Evolutionary conservation across 2,797 vertebrate species (phyloP).

Genomic region (Cryptoblepharus egeriae): DNA sequence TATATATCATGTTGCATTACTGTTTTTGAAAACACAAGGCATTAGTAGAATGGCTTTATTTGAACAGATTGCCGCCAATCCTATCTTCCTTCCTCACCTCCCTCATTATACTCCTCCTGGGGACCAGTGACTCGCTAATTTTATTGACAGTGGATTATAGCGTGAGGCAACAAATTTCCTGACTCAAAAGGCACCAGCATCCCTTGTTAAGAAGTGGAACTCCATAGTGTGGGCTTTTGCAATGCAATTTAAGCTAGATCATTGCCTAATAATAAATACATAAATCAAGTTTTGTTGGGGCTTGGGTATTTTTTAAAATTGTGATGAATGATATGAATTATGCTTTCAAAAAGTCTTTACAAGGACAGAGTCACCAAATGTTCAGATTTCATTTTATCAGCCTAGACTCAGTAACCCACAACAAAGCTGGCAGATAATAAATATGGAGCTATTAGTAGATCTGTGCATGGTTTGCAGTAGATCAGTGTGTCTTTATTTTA

Average conservation of each 20-base stretch:
- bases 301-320: background rate
- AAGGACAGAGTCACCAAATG: background rate
- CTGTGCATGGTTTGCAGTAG: too few species aligned
- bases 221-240: constrained; percentile 19
- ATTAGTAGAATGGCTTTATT: constrained; percentile 58
- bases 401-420: background rate
- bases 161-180: constrained; percentile 23
- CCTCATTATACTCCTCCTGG: constrained; percentile 35
- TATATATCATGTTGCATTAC: constrained; percentile 55
- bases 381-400: background rate
- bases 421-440: background rate
- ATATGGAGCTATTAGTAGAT: too few species aligned
- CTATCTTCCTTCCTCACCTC: constrained; percentile 46
- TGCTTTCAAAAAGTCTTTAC: background rate
- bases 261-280: constrained; percentile 4
- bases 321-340: constrained; percentile 5
- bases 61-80: constrained; percentile 54
- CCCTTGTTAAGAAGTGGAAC: background rate
- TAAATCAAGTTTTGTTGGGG: background rate
- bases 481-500: too few species aligned
- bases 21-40: constrained; percentile 49
- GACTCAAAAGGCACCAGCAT: constrained; percentile 18
- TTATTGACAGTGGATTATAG: constrained; percentile 30
- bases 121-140: constrained; percentile 48
- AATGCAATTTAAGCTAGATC: background rate